These are phyloP conservation scores for Petromus typicus DNA, from an alignment of 2,113 vertebrate species.

Conservation along the genomic window DNA sequence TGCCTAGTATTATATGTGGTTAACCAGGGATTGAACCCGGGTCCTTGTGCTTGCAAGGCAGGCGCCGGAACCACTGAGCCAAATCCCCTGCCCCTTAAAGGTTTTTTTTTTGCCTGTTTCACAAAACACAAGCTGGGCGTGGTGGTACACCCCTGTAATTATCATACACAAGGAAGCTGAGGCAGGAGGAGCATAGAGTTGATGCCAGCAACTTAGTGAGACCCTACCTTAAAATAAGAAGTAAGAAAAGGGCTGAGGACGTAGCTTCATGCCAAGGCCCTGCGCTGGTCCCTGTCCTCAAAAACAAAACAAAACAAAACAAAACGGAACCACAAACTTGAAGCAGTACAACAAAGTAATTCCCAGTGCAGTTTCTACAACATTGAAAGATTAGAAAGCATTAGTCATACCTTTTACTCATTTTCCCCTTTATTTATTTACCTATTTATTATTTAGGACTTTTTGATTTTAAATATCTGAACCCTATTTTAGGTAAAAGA, in stretches of 20 bases:
- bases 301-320: neutral
- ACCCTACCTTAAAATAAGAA: neutral
- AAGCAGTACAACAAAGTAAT: neutral
- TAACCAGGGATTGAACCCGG: too few species aligned
- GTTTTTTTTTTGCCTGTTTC: too few species aligned
- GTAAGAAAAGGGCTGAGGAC: neutral
- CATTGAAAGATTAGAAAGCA: neutral
- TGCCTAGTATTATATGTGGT: too few species aligned
- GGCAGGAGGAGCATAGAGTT: neutral
- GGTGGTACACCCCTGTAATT: neutral
- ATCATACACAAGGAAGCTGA: neutral
- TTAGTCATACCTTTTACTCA: neutral
- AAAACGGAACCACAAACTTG: neutral
- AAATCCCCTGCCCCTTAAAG: too few species aligned
- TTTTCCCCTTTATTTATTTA: conserved; percentile 12
- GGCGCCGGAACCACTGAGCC: too few species aligned
- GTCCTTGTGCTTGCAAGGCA: too few species aligned
- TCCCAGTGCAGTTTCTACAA: neutral
- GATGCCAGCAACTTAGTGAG: neutral
- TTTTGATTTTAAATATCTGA: neutral
- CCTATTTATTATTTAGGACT: neutral
- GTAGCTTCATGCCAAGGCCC: neutral
- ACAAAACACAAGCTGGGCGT: neutral
- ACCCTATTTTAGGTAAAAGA: neutral
- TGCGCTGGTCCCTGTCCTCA: neutral